Evolutionary conservation across 2,797 vertebrate genomes (phyloP).

Genomic region (Gallinago stenura): DNA sequence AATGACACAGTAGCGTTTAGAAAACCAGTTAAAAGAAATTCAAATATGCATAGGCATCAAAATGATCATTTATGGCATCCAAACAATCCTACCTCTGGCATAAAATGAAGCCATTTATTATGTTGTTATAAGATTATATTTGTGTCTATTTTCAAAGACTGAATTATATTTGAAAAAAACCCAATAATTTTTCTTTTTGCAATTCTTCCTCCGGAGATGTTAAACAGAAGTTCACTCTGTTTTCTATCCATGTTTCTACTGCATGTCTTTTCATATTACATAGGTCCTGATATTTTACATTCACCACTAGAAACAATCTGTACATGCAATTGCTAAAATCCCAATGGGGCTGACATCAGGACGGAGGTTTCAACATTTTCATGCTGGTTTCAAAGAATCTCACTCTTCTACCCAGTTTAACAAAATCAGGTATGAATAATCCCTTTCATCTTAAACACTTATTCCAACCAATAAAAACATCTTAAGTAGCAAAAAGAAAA

Average conservation of each 20-base stretch:
- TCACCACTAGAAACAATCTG: not conserved
- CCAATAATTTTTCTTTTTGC: not conserved
- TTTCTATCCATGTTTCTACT: not conserved
- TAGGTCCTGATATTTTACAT: not conserved
- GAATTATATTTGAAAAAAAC: not conserved
- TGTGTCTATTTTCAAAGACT: not conserved
- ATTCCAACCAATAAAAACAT: not conserved
- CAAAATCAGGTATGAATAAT: not conserved
- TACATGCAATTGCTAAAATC: not conserved
- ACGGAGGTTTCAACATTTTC: not conserved
- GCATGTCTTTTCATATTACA: not conserved
- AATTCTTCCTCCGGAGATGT: not conserved
- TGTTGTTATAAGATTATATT: not conserved
- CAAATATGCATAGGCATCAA: not conserved
- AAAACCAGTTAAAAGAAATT: not conserved
- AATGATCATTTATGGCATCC: not conserved
- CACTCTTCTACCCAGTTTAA: not conserved
- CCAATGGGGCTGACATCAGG: not conserved
- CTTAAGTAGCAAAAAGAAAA: not conserved
- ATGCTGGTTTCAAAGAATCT: not conserved
- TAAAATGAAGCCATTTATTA: not conserved
- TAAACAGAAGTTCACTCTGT: not conserved
- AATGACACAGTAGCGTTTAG: not conserved
- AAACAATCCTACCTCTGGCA: not conserved
- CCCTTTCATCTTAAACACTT: not conserved